These are phyloP conservation scores for Dicyrtoma fusca DNA, from an alignment of 2,888 invertebrate genomes.

Conservation along the genomic window DNA sequence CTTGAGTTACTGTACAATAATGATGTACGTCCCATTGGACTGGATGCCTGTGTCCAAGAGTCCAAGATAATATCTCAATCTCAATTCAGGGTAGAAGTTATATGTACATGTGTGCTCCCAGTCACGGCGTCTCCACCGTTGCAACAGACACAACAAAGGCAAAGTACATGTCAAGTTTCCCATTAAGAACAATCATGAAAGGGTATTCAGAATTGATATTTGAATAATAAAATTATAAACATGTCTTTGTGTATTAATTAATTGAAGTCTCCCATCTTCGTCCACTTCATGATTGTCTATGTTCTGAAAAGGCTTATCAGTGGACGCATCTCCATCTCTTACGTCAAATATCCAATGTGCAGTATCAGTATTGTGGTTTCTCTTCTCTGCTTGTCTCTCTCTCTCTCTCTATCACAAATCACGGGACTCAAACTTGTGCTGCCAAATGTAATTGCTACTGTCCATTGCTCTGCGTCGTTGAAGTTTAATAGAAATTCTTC, in stretches of 20 bases:
- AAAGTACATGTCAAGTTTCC: neutral
- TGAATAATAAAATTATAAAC: conserved; percentile 9
- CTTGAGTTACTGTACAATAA: no score
- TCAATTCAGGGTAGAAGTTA: no score
- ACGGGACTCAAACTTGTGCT: neutral
- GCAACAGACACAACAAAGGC: neutral
- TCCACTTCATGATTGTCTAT: conserved; percentile 17
- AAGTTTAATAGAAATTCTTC: no score
- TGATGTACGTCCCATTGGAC: no score
- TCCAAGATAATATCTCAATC: no score
- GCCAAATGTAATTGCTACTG: neutral
- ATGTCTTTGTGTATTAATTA: conserved; percentile 23
- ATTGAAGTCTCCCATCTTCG: conserved; percentile 17
- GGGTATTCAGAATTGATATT: conserved; percentile 10
- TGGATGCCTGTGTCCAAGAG: no score
- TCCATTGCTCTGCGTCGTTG: no score
- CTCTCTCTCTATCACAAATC: neutral
- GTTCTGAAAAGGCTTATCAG: conserved; percentile 25
- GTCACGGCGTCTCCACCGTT: neutral
- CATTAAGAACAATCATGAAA: neutral
- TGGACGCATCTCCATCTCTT: neutral
- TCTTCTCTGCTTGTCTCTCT: no score
- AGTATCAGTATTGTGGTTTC: no score
- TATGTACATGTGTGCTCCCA: no score
- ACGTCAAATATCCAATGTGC: neutral